Evolutionary conservation across 1,140 invertebrate genomes (phyloP), one percentile per base, ranked within the genome.

Genomic region (Zaprionus capensis): DNA sequence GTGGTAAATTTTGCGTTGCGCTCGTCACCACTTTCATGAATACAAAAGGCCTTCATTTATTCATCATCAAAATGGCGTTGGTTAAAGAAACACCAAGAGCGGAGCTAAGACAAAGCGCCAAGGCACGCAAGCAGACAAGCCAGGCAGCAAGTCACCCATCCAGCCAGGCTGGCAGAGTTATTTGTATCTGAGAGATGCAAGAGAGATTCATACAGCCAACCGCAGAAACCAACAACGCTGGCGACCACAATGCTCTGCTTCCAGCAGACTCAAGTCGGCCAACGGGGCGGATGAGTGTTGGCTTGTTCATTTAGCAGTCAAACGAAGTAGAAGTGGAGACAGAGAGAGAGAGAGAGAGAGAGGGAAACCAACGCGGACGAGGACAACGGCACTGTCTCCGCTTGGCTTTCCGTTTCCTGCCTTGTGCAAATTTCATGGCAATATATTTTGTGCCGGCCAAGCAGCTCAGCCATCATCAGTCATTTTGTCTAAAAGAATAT

Each of bases 401-500:
- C 69, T 46, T 90, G 81, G 81, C 81, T 82, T 88, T 90, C 85
- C 81, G 85, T 72, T 88, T 90, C 86, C 85, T 79, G 85, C 41
- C 80, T 82, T 72, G 56, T 80, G 76, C 71, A 82, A 85, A 86
- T 88, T 88, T 87, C 69, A 85, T 90, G 84, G 85, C 85, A 85
- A 85, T 88, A 88, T 90, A 90, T 88, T 84, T 87, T 77, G 41
- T 80, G 76, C 85, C 58, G 71, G 74, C 62, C 69, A 72, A 76
- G 36, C 70, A 76, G 38, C 63, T 34, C 31, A 63, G 74, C 75
- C 86, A 90, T 90, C 85, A 90, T 90, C 85, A 90, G 85, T 90
- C 85, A 90, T 90, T 90, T 90, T 91, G 85, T 91, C 85, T 90
- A 82, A 90, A 82, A 90, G 85, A 90, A 90, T 90, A 90, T 90